A percentile compares a stretch with the other conserved stretches of the same genome.
These are phyloP conservation scores for Tineola bisselliella DNA, from an alignment of 2,888 invertebrate species.

Conservation along the genomic window DNA sequence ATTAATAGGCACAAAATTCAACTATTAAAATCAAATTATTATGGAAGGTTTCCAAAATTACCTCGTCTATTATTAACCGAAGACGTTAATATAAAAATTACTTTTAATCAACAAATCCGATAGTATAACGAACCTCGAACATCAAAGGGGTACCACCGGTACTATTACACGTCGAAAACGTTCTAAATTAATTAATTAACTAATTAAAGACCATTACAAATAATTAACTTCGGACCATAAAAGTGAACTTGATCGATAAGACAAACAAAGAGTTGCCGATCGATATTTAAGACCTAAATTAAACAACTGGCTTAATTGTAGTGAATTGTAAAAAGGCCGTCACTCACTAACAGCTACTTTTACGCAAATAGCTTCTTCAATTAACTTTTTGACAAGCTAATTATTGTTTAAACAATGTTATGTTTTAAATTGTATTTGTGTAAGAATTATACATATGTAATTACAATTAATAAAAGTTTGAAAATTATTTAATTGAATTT, in stretches of 20 bases:
- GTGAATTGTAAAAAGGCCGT: constrained; percentile 23
- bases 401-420: no score
- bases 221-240: constrained; percentile 32
- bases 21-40: neutral
- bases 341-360: neutral
- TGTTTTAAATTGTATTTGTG: no score
- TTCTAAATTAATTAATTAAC: constrained; percentile 24
- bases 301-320: constrained; percentile 22
- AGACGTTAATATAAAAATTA: neutral
- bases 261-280: constrained; percentile 29
- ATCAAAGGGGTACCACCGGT: neutral
- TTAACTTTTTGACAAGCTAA: no score
- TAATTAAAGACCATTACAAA: constrained; percentile 30
- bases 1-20: no score
- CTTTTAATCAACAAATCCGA: neutral
- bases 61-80: neutral
- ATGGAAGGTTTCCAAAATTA: neutral
- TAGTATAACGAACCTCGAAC: neutral
- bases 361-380: no score
- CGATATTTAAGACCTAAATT: constrained; percentile 20
- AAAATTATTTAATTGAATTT: no score
- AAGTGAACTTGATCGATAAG: constrained; percentile 34
- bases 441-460: no score
- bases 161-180: constrained; percentile 14
- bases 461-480: no score